These are phyloP conservation scores for Lytechinus variegatus DNA, from an alignment of 35 echinoderm and acorn worm genomes.

Conservation along the genomic window DNA sequence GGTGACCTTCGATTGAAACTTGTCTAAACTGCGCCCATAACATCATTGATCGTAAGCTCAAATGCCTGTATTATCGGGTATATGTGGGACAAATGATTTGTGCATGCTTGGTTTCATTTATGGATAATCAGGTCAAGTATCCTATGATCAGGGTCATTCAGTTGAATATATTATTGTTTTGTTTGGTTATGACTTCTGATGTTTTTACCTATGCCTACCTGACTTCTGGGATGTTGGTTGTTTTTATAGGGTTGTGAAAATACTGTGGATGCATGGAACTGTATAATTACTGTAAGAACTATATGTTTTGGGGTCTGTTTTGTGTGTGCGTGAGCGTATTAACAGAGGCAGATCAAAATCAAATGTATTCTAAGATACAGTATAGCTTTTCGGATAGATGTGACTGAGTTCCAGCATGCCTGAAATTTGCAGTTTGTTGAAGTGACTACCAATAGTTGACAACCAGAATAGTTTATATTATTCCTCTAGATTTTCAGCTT, in stretches of 20 bases:
- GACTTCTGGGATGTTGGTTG: neutral
- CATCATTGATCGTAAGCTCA: neutral
- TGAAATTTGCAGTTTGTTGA: too few relatives aligned
- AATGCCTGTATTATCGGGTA: neutral
- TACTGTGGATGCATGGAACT: neutral
- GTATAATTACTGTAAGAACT: neutral
- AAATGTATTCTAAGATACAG: too few relatives aligned
- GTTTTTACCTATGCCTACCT: neutral
- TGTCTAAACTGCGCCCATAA: neutral
- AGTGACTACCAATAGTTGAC: too few relatives aligned
- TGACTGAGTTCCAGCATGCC: too few relatives aligned
- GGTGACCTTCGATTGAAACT: neutral
- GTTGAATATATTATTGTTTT: neutral
- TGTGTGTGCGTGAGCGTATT: too few relatives aligned
- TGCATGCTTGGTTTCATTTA: neutral
- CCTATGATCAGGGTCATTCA: neutral
- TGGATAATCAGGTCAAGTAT: neutral
- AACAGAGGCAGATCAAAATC: too few relatives aligned
- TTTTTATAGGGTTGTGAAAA: neutral
- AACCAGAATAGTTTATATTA: too few relatives aligned
- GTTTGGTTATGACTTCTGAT: neutral
- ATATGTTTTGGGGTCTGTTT: neutral
- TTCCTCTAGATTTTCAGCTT: too few relatives aligned
- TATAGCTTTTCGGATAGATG: too few relatives aligned
- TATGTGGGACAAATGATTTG: neutral